Evolutionary conservation across 2,888 invertebrate species (phyloP), one percentile per base, ranked within the genome.

Genomic region (Microplitis deprimator): DNA sequence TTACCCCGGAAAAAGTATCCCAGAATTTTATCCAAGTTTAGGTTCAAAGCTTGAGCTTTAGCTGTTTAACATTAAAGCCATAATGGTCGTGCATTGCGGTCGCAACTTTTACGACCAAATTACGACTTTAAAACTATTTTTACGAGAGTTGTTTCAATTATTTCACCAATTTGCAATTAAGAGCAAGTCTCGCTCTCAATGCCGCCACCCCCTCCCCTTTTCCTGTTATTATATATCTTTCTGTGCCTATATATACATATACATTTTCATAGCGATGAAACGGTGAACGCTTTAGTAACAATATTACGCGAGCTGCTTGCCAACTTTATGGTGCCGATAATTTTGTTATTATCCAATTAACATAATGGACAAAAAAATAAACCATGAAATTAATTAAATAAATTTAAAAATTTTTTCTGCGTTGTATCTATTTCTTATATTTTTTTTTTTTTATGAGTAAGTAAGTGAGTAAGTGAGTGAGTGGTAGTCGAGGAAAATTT

Each of bases 71-170:
- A 79, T 79, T 77, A 80, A 80, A 79, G 75, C 77, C 78, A 82
- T 87, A 86, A 87, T 85, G 85, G 86, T 78, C 77, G 83, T 82
- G 84, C 86, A 85, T 86, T 86, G 87, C 84, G 87, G 87, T 87
- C 85, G 85, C 84, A 84, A 86, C 85, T 84, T 87, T 88, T 88
- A 87, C 86, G 87, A 85, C 84, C 85, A 85, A 87, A 87, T 89
- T 89, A 89, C 89, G 88, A 89, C 86, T 89, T 88, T 85, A 85
- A 84, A 89, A 89, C 89, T 89, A 89, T 89, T 89, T 89, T 89
- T 89, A 89, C 88, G 89, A 88, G 87, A 89, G 89, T 89, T 88
- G 89, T 89, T 89, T 89, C 89, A 89, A 89, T 89, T 89, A 89
- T 89, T 89, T 89, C 87, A 86, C 89, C 88, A 89, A 89, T 89